phyloP scores from a whole-genome alignment of 2,888 invertebrate species.

The Helobdella robusta region DNA sequence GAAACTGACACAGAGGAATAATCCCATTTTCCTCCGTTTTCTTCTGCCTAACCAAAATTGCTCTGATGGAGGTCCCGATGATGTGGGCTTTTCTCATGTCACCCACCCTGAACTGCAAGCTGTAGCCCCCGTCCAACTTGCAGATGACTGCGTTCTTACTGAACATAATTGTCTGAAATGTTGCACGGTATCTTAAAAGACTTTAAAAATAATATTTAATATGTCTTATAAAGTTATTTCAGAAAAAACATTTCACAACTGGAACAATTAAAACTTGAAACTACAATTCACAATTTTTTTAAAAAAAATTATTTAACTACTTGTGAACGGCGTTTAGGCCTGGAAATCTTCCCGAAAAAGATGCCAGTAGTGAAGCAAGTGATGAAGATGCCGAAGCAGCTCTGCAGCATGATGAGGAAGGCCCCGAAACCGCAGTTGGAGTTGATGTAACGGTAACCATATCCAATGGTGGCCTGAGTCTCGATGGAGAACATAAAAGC shows the following conservation, averaged over 20 bases:
- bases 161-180: conserved; percentile 85
- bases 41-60: conserved; percentile 27
- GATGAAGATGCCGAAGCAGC: conserved; percentile 73
- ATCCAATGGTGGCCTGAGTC: conserved; percentile 90
- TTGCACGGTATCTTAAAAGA: no score
- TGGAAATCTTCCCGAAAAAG: conserved; percentile 68
- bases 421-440: conserved; percentile 83
- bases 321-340: conserved; percentile 85
- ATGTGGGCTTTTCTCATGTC: conserved; percentile 43
- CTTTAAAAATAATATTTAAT: no score
- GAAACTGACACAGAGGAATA: conserved; percentile 81
- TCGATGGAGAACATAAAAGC: conserved; percentile 62
- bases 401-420: conserved; percentile 77
- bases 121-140: conserved; percentile 46
- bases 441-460: conserved; percentile 73
- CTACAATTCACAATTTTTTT: no score
- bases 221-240: no score
- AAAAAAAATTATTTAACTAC: no score
- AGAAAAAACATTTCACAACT: no score
- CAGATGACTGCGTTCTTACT: conserved; percentile 81
- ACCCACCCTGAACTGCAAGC: conserved; percentile 48
- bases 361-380: conserved; percentile 65
- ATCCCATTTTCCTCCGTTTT: conserved; percentile 77
- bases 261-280: no score
- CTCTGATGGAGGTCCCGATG: conserved; percentile 26